Percentiles rank a stretch among this genome's conserved stretches.
Conservation (phyloP, 37 sponge, comb jelly and placozoan genomes). For the Oopsacas minuta region DNA sequence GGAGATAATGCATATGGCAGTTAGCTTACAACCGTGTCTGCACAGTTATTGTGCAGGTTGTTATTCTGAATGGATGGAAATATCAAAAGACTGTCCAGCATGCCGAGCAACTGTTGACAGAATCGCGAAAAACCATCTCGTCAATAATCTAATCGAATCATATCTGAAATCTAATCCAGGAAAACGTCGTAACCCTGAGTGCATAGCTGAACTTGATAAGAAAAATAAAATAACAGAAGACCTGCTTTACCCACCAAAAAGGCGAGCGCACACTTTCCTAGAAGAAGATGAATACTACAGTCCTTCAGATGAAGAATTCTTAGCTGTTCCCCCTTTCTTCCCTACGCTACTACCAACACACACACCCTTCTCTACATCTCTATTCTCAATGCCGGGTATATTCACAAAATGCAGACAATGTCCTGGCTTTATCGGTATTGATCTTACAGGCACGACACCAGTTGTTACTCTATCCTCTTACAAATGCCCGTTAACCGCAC, state of each 20-base stretch:
- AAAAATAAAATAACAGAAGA: slow-evolving; percentile 77
- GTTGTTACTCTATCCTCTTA: slow-evolving; percentile 28
- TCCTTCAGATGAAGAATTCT: not conserved
- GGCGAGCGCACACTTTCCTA: not conserved
- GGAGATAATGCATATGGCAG: slow-evolving; percentile 19
- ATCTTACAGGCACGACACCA: slow-evolving; percentile 9
- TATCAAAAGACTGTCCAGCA: slow-evolving; percentile 66
- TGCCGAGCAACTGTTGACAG: slow-evolving; percentile 58
- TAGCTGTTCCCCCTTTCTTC: not conserved
- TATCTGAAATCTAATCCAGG: slow-evolving; percentile 69
- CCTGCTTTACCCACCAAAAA: slow-evolving; percentile 28
- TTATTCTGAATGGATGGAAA: slow-evolving; percentile 82
- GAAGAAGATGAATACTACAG: slow-evolving; percentile 12
- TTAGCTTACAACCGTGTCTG: slow-evolving; percentile 83
- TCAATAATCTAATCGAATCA: slow-evolving; percentile 68
- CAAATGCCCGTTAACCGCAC: slow-evolving; percentile 34
- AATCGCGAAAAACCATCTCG: slow-evolving; percentile 70
- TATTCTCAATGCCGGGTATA: not conserved
- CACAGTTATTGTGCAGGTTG: slow-evolving; percentile 86
- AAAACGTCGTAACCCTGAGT: slow-evolving; percentile 35
- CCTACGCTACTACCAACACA: not conserved
- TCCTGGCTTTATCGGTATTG: slow-evolving; percentile 29
- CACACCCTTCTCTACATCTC: not conserved
- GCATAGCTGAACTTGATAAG: slow-evolving; percentile 61
- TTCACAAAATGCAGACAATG: slow-evolving; percentile 59